Conservation (phyloP, 2,113 vertebrate species). For the Coturnix japonica region DNA sequence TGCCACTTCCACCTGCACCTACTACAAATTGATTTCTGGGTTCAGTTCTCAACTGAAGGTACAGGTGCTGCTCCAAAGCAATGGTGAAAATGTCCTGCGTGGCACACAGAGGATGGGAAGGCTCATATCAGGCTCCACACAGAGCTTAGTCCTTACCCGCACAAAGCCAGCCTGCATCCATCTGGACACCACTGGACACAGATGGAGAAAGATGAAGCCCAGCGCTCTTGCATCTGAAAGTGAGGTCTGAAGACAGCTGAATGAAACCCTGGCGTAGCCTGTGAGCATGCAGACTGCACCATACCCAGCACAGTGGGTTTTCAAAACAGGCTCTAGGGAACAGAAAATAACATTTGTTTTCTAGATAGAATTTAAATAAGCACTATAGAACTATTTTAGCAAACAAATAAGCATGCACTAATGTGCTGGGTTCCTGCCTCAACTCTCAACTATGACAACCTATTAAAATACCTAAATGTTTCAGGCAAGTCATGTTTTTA, state of each 20-base stretch:
- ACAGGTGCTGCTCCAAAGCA: background rate
- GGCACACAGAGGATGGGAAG: background rate
- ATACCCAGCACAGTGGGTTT: background rate
- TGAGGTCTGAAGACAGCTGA: background rate
- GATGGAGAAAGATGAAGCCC: background rate
- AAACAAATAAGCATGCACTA: constrained; percentile 51
- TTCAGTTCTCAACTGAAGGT: background rate
- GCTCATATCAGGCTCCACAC: background rate
- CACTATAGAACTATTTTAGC: background rate
- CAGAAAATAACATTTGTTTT: background rate
- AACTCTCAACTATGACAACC: constrained; percentile 40
- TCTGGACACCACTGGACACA: background rate
- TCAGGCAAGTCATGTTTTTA: background rate
- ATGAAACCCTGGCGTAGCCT: background rate
- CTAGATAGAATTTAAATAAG: background rate
- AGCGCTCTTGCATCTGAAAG: background rate
- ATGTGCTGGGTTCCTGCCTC: constrained; percentile 18
- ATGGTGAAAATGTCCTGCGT: background rate
- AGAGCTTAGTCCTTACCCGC: background rate
- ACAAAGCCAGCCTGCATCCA: background rate
- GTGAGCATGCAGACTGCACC: background rate
- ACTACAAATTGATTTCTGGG: background rate
- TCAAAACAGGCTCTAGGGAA: background rate
- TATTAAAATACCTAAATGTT: background rate
- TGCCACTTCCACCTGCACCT: background rate